Evolutionary conservation across 2,888 invertebrate genomes (phyloP).

Genomic region (Heliconius aoede): DNA sequence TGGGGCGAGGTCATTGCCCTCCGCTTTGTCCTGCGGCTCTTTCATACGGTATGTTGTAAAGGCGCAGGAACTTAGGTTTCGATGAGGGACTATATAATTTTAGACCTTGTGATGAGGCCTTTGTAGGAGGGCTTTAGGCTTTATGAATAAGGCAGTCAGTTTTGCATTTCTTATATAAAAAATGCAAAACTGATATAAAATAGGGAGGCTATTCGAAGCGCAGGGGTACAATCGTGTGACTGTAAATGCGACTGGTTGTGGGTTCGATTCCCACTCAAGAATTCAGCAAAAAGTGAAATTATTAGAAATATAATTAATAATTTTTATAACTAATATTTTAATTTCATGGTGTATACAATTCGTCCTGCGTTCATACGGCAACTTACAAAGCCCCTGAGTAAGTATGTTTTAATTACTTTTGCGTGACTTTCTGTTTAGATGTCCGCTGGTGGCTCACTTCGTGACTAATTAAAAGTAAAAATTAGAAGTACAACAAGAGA

Average conservation of each 20-base stretch:
- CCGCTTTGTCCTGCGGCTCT: conserved; percentile 69
- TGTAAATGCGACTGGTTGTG: too few relatives aligned
- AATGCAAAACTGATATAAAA: too few relatives aligned
- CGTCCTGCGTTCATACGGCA: neutral
- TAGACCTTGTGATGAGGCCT: conserved; percentile 11
- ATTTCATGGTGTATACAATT: neutral
- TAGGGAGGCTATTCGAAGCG: too few relatives aligned
- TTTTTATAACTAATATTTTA: neutral
- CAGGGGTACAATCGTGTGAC: too few relatives aligned
- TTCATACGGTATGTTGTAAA: conserved; percentile 46
- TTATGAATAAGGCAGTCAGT: neutral
- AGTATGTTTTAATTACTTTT: conserved; percentile 31
- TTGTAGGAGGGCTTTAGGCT: neutral
- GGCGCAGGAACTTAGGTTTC: conserved; percentile 37
- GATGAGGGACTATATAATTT: conserved; percentile 22
- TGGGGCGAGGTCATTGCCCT: conserved; percentile 63
- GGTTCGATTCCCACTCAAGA: too few relatives aligned
- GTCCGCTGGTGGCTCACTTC: conserved; percentile 49
- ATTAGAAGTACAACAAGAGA: conserved; percentile 25
- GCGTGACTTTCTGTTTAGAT: conserved; percentile 53
- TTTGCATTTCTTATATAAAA: too few relatives aligned
- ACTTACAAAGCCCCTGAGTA: neutral
- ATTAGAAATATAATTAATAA: too few relatives aligned
- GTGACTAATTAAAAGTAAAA: conserved; percentile 46
- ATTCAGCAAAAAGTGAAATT: too few relatives aligned